Evolutionary conservation across 2,888 invertebrate species (phyloP).

Genomic region (Steinernema carpocapsae): DNA sequence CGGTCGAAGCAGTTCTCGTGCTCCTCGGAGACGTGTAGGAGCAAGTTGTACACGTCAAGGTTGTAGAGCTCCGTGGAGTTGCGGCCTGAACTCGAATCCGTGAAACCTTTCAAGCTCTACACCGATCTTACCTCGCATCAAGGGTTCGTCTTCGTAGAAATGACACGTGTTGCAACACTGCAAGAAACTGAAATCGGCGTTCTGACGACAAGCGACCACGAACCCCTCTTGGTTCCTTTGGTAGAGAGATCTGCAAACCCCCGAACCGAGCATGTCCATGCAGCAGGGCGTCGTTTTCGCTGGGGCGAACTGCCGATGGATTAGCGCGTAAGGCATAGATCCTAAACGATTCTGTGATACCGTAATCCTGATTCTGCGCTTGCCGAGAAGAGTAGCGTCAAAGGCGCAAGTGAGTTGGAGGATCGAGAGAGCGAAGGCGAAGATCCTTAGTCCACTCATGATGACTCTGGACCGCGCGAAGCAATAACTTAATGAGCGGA

Average conservation of each 20-base stretch:
- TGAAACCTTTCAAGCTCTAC: background rate
- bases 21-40: conserved; percentile 45
- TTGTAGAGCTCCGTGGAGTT: conserved; percentile 51
- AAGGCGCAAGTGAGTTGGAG: background rate
- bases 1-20: conserved; percentile 54
- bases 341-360: conserved; percentile 19
- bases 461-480: background rate
- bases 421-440: too few relatives aligned
- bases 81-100: background rate
- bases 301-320: conserved; percentile 26
- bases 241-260: conserved; percentile 54
- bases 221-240: conserved; percentile 53
- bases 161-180: conserved; percentile 64
- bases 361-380: background rate
- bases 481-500: background rate
- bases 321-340: conserved; percentile 6
- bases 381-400: conserved; percentile 19
- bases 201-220: conserved; percentile 53
- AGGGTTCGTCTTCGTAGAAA: conserved; percentile 49
- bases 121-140: background rate
- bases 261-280: conserved; percentile 55
- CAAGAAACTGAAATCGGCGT: conserved; percentile 60
- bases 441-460: too few relatives aligned
- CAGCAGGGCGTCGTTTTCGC: conserved; percentile 60
- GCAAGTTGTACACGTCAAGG: conserved; percentile 54